Evolutionary conservation across 2,113 vertebrate genomes (phyloP), one percentile per base, ranked within the genome.

Genomic region (Rutilus rutilus): DNA sequence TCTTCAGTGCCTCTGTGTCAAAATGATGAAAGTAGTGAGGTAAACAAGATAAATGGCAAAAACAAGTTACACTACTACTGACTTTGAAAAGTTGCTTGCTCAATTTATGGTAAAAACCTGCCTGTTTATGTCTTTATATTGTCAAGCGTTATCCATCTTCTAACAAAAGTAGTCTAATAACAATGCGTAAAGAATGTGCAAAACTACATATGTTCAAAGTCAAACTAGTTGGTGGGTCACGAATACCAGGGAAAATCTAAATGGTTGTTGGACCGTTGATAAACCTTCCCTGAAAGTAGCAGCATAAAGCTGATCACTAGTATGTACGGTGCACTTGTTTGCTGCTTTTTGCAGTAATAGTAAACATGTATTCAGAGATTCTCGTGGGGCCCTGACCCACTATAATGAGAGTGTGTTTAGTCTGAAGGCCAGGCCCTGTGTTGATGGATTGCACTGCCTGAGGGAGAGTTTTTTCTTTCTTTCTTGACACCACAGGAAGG

Each of bases 341-440:
- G 73, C 59, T 33, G 5, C 79, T 86, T 88, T 90, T 86, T 86
- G 84, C 86, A 52, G 52, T 88, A 87, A 89, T 86, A 86, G 89
- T 88, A 85, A 87, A 89, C 87, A 88, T 89, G 89, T 86, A 90
- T 89, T 83, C 81, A 85, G 85, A 67, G 86, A 87, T 60, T 88
- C 78, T 60, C 30, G 75, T 85, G 86, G 83, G 64, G 80, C 81
- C 42, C 82, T 90, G 87, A 87, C 88, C 89, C 86, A 45, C 89
- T 89, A 87, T 91, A 91, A 92, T 89, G 90, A 91, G 89, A 87
- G 91, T 86, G 88, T 90, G 90, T 90, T 92, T 91, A 88, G 91
- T 89, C 88, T 90, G 88, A 92, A 91, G 89, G 88, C 90, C 86
- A 88, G 89, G 87, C 62, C 86, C 87, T 79, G 84, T 78, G 85